phyloP scores from a whole-genome alignment of 2,888 invertebrate species.

The Acleris sparsana region DNA sequence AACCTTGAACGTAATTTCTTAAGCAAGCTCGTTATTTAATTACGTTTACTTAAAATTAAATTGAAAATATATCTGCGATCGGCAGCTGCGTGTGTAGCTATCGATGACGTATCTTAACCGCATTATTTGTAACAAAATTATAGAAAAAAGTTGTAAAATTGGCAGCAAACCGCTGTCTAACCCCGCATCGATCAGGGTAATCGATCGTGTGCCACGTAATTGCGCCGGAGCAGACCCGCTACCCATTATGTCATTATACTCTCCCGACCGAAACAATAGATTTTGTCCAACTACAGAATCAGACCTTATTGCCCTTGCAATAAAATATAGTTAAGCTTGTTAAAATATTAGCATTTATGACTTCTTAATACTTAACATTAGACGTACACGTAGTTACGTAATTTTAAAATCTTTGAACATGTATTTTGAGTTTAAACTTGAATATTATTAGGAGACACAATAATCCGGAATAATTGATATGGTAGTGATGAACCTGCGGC shows the following conservation, averaged over 20 bases:
- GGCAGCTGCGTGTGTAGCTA: slow-evolving; percentile 46
- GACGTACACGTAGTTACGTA: slow-evolving; percentile 22
- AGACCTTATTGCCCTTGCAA: slow-evolving; percentile 42
- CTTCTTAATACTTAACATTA: slow-evolving; percentile 44
- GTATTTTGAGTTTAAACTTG: slow-evolving; percentile 51
- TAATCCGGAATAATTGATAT: slow-evolving; percentile 60
- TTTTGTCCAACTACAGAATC: slow-evolving; percentile 40
- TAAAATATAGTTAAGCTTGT: slow-evolving; percentile 34
- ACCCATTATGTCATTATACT: slow-evolving; percentile 82
- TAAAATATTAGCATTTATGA: slow-evolving; percentile 39
- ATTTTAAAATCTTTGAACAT: slow-evolving; percentile 18
- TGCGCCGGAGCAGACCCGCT: slow-evolving; percentile 77
- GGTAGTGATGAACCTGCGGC: slow-evolving; percentile 65
- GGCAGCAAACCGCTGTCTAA: slow-evolving; percentile 80
- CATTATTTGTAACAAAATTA: slow-evolving; percentile 73
- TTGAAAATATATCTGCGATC: slow-evolving; percentile 34
- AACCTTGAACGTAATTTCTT: slow-evolving; percentile 1
- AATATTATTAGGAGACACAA: slow-evolving; percentile 51
- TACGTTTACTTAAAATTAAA: slow-evolving; percentile 24
- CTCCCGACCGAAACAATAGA: slow-evolving; percentile 77
- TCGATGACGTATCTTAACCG: slow-evolving; percentile 64
- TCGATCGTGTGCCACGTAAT: slow-evolving; percentile 84
- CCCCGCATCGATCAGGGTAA: slow-evolving; percentile 83
- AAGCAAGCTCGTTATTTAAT: slow-evolving; percentile 13
- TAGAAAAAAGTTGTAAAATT: slow-evolving; percentile 78